A percentile compares a stretch with the other conserved stretches of the same genome.
Conservation (phyloP, 2,113 vertebrate genomes). For the Rhinoderma darwinii region DNA sequence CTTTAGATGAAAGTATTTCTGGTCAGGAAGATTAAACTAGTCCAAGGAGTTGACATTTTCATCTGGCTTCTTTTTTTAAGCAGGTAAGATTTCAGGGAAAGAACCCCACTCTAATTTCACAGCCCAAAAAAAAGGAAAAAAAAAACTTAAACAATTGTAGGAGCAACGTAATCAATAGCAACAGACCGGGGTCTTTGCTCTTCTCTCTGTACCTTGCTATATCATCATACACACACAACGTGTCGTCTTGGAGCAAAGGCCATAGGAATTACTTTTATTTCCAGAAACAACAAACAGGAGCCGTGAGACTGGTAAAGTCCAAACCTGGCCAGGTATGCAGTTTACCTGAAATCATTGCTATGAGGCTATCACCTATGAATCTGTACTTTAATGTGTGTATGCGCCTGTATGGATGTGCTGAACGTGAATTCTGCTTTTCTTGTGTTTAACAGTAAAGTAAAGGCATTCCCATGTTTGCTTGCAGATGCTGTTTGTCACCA, state of each 20-base stretch:
- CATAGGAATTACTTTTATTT: slow-evolving; percentile 67
- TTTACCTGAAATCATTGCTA: neutral
- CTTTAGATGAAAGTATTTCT: slow-evolving; percentile 71
- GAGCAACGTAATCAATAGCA: slow-evolving; percentile 76
- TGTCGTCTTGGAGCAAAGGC: slow-evolving; percentile 66
- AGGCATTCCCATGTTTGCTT: neutral
- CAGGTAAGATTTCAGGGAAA: slow-evolving; percentile 78
- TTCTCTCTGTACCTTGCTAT: slow-evolving; percentile 64
- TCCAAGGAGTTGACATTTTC: slow-evolving; percentile 78
- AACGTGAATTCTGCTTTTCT: neutral
- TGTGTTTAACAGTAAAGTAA: neutral
- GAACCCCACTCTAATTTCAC: slow-evolving; percentile 69
- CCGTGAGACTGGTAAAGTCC: neutral
- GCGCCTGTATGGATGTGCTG: accelerated
- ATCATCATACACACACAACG: slow-evolving; percentile 65
- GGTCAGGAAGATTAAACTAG: slow-evolving; percentile 69
- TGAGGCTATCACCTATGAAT: neutral
- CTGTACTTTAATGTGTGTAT: neutral
- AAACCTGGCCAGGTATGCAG: slow-evolving; percentile 74
- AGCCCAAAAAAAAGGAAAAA: slow-evolving; percentile 63
- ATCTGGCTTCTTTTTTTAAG: slow-evolving; percentile 76
- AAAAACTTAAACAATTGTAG: slow-evolving; percentile 70
- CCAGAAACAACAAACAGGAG: slow-evolving; percentile 59
- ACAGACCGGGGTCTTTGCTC: slow-evolving; percentile 70
- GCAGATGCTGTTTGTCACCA: slow-evolving; percentile 20